Conservation (phyloP, 2,797 vertebrate species). For the Neomorphus geoffroyi region DNA sequence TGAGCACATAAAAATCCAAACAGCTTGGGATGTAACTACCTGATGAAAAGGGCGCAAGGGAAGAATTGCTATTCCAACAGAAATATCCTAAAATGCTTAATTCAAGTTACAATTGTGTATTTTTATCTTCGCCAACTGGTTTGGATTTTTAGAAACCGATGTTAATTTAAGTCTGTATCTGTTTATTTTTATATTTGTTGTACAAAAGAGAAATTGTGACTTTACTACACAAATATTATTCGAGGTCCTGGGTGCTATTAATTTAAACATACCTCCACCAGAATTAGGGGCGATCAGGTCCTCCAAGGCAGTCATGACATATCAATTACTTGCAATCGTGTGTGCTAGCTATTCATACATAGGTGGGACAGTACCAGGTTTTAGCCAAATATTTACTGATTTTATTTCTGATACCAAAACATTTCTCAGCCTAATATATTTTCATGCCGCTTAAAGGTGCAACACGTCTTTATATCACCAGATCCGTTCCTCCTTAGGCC, state of each 20-base stretch:
- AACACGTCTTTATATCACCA: not conserved
- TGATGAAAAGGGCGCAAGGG: not conserved
- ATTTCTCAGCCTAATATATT: not conserved
- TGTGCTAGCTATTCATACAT: slow-evolving; percentile 31
- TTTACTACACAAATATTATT: slow-evolving; percentile 61
- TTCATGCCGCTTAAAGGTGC: slow-evolving; percentile 29
- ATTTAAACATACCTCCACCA: slow-evolving; percentile 63
- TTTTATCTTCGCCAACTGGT: slow-evolving; percentile 66
- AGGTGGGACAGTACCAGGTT: slow-evolving; percentile 45
- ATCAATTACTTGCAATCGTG: not conserved
- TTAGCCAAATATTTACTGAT: slow-evolving; percentile 26
- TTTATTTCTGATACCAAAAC: slow-evolving; percentile 26
- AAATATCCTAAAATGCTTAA: slow-evolving; percentile 34
- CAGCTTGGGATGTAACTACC: not conserved
- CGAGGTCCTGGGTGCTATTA: slow-evolving; percentile 69
- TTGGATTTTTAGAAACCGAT: slow-evolving; percentile 57
- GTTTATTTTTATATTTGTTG: slow-evolving; percentile 69
- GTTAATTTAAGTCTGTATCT: slow-evolving; percentile 69
- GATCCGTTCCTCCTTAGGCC: not conserved
- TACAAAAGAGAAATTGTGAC: slow-evolving; percentile 64
- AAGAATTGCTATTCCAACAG: slow-evolving; percentile 27
- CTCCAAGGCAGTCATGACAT: slow-evolving; percentile 22
- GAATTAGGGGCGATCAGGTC: slow-evolving; percentile 55
- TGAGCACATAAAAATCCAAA: slow-evolving; percentile 26
- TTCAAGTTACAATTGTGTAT: not conserved